phyloP scores from a whole-genome alignment of 2,888 invertebrate genomes.

The Sialis lutaria region DNA sequence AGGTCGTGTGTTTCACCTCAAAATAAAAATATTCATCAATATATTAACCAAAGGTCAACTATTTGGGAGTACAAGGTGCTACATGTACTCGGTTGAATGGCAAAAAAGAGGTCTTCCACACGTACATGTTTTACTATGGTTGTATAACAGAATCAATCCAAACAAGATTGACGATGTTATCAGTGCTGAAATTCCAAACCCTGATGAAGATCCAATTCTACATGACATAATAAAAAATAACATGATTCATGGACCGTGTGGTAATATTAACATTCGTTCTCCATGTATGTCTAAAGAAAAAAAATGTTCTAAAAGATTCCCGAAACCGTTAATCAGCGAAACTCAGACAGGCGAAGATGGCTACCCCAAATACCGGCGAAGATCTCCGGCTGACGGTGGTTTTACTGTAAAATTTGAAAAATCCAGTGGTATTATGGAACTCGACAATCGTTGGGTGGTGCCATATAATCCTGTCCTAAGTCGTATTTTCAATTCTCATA shows the following conservation, averaged over 20 bases:
- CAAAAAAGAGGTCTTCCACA: constrained; percentile 19
- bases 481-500: not conserved
- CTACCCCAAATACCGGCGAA: constrained; percentile 17
- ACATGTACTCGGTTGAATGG: constrained; percentile 13
- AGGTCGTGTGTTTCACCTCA: constrained; percentile 8
- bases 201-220: constrained; percentile 11
- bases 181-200: constrained; percentile 17
- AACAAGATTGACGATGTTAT: constrained; percentile 19
- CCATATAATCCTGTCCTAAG: constrained; percentile 2
- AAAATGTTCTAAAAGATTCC: constrained; percentile 8
- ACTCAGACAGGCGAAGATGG: constrained; percentile 11
- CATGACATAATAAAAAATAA: constrained; percentile 10
- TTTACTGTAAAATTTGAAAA: not conserved
- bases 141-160: constrained; percentile 14
- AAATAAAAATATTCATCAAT: constrained; percentile 13
- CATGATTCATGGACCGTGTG: constrained; percentile 18
- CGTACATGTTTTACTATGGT: constrained; percentile 17
- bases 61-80: constrained; percentile 13
- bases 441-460: constrained; percentile 4
- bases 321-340: constrained; percentile 3
- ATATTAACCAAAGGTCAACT: constrained; percentile 12
- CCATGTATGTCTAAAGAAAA: constrained; percentile 17
- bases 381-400: not conserved
- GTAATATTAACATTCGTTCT: constrained; percentile 9
- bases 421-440: not conserved